Percentiles rank a stretch among this genome's conserved stretches.
These are phyloP conservation scores for Drosophila mercatorum DNA, from an alignment of 2,888 invertebrate species.

Conservation along the genomic window DNA sequence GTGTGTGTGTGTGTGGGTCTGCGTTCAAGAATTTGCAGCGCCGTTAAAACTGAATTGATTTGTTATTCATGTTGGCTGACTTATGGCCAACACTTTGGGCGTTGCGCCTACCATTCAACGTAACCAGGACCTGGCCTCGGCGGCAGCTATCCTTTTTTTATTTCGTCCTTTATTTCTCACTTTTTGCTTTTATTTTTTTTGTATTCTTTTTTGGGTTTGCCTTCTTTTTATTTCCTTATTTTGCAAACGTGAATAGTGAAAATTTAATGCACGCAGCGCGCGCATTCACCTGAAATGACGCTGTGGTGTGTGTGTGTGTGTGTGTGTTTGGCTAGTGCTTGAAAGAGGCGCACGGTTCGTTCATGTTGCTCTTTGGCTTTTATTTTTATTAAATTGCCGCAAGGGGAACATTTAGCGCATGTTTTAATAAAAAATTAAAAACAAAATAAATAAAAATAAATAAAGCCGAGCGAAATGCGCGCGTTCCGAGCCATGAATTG, in stretches of 20 bases:
- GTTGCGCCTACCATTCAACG: slow-evolving; percentile 74
- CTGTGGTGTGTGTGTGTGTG: slow-evolving; percentile 7
- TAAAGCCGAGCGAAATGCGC: slow-evolving; percentile 31
- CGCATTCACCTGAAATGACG: slow-evolving; percentile 49
- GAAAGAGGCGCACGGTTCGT: slow-evolving; percentile 20
- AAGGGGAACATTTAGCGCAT: slow-evolving; percentile 77
- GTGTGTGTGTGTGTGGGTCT: slow-evolving; percentile 7
- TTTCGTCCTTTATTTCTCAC: slow-evolving; percentile 45
- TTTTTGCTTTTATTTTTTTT: slow-evolving; percentile 34
- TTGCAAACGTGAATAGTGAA: slow-evolving; percentile 65
- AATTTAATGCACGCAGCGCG: slow-evolving; percentile 70
- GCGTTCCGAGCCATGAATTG: slow-evolving; percentile 43
- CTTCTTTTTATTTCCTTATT: slow-evolving; percentile 17
- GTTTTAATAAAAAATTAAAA: slow-evolving; percentile 62
- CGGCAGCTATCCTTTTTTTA: slow-evolving; percentile 37
- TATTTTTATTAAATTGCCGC: slow-evolving; percentile 77
- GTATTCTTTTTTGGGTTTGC: slow-evolving; percentile 8
- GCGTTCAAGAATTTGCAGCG: slow-evolving; percentile 63
- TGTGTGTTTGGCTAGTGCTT: slow-evolving; percentile 9
- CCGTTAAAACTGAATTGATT: slow-evolving; percentile 80
- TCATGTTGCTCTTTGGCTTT: slow-evolving; percentile 62
- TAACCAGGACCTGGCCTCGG: slow-evolving; percentile 49
- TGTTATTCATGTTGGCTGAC: slow-evolving; percentile 82
- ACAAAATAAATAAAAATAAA: slow-evolving; percentile 27
- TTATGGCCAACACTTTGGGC: slow-evolving; percentile 81